A percentile compares a stretch with the other conserved stretches of the same genome.
Conservation (phyloP, 1,140 invertebrate genomes). For the Rhopalosiphum padi region DNA sequence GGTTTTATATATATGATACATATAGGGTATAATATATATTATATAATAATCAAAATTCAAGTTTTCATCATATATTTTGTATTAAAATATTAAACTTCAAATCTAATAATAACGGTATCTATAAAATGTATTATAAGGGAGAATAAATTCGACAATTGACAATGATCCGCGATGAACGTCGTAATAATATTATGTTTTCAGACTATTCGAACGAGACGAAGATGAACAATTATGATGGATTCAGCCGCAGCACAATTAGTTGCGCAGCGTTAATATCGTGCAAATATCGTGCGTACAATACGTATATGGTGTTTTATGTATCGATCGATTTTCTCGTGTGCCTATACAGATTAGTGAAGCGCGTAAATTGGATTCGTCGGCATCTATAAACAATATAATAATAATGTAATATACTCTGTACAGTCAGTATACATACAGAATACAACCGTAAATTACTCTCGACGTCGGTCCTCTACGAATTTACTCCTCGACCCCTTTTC, state of each 20-base stretch:
- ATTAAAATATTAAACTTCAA: too few relatives aligned
- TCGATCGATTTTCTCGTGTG: background rate
- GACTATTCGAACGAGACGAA: background rate
- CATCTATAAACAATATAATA: background rate
- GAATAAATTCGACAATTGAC: background rate
- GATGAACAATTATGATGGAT: background rate
- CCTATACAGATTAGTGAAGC: background rate
- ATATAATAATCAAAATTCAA: too few relatives aligned
- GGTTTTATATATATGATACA: too few relatives aligned
- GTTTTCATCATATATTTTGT: too few relatives aligned
- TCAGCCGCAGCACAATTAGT: background rate
- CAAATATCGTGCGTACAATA: background rate
- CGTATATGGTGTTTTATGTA: background rate
- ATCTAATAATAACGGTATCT: background rate
- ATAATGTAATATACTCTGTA: background rate
- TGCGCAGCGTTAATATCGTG: background rate
- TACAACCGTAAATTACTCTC: background rate
- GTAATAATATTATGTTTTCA: background rate
- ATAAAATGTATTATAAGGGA: background rate
- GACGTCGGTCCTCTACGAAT: background rate
- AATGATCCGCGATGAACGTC: background rate
- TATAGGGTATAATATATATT: too few relatives aligned
- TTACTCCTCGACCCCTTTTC: background rate
- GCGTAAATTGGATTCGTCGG: background rate
- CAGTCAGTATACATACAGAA: background rate